Evolutionary conservation across 2,888 invertebrate genomes (phyloP), one percentile per base, ranked within the genome.

Genomic region (Cryptophagus acutangulus): DNA sequence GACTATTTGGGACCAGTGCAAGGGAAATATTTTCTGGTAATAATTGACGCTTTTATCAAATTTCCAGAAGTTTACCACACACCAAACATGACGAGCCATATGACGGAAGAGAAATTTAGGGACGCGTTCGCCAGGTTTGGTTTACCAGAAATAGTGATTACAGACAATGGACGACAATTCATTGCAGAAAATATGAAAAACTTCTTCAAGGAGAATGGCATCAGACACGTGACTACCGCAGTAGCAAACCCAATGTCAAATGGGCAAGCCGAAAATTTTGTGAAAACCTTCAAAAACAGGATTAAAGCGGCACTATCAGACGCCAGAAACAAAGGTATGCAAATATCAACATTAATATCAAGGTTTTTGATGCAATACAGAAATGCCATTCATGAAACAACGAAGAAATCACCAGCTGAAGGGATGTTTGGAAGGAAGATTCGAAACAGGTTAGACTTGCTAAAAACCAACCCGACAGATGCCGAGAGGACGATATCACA

Each of bases 141-240:
- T 8, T n/a, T 42, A 3, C 37, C 40, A 17, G 17, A 36, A 35
- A 36, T 18, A 12, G 9, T 43, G 15, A 33, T 35, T 2, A 26
- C 33, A n/a, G 45, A 45, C 33, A 45, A 45, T 33, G 41, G 45
- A 10, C 15, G 33, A 8, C 41, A 14, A 6, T 26, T 41, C 3
- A 18, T 37, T 3, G 4, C 41, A 3, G 9, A 14, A 2, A 4
- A 16, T n/a, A n/a, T 36, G 8, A 10, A 33, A 16, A 17, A 14
- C 16, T 43, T 48, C 40, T 40, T 40, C 13, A 36, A 26, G 24
- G 24, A 25, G 29, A 46, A 46, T 31, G 44, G 44, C 4, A 24
- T 40, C 8, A 34, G 12, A n/a, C 39, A 40, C 9, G 15, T 28
- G 8, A 40, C 40, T 2, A 35, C 28, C 2, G 16, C 43, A 2